A percentile compares a stretch with the other conserved stretches of the same genome.
Conservation (phyloP, 2,888 invertebrate genomes). For the Tricholauxania praeusta region DNA sequence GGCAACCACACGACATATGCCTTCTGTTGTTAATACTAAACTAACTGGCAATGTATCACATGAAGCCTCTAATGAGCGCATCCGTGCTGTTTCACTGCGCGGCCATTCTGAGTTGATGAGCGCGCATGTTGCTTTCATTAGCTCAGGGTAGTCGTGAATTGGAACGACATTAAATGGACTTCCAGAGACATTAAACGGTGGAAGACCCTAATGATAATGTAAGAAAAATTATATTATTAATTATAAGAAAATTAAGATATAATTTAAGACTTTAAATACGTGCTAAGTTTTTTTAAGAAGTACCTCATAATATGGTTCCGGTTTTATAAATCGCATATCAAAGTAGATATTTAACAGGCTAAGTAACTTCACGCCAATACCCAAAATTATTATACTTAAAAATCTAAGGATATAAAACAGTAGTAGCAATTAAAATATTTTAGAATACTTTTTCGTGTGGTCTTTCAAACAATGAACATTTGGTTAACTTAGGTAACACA, state of each 20-base stretch:
- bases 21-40: slow-evolving; percentile 74
- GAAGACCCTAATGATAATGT: slow-evolving; percentile 61
- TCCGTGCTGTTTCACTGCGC: slow-evolving; percentile 82
- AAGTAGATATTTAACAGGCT: slow-evolving; percentile 46
- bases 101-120: slow-evolving; percentile 91
- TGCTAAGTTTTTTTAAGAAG: slow-evolving; percentile 43
- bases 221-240: slow-evolving; percentile 28
- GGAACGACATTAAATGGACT: slow-evolving; percentile 73
- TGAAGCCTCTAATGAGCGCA: slow-evolving; percentile 80
- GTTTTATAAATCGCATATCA: slow-evolving; percentile 65
- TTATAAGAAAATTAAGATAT: neutral
- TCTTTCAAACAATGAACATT: slow-evolving; percentile 9
- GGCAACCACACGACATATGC: slow-evolving; percentile 74
- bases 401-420: slow-evolving; percentile 53
- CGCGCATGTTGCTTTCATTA: slow-evolving; percentile 78
- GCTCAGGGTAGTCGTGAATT: slow-evolving; percentile 80
- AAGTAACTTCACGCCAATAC: slow-evolving; percentile 46
- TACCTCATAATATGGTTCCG: slow-evolving; percentile 67
- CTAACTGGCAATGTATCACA: slow-evolving; percentile 80
- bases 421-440: neutral
- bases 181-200: slow-evolving; percentile 67
- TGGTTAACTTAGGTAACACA: too few relatives aligned
- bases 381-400: slow-evolving; percentile 44
- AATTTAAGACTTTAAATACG: neutral
- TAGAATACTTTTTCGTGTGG: neutral